Evolutionary conservation across 1,140 invertebrate species (phyloP).

Genomic region (Dendrolimus kikuchii): DNA sequence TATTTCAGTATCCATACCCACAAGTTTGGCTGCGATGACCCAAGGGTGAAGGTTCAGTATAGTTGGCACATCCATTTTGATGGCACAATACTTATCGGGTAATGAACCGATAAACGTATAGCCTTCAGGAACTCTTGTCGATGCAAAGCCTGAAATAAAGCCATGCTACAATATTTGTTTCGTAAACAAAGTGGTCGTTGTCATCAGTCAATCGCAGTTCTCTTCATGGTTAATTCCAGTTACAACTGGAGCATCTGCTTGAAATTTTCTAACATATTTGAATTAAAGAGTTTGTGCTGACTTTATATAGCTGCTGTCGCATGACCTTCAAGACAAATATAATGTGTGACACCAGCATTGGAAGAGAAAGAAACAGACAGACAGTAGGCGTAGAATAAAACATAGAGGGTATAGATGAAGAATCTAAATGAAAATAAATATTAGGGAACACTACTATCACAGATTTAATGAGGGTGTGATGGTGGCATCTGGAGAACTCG

Average conservation of each 20-base stretch:
- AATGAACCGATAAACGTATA: slow-evolving; percentile 16
- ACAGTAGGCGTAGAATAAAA: no score
- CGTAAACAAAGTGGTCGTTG: background rate
- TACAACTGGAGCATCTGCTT: no score
- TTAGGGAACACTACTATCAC: no score
- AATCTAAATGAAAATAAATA: no score
- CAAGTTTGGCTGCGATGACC: slow-evolving; percentile 33
- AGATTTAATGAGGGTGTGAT: no score
- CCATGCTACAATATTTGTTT: background rate
- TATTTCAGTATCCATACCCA: slow-evolving; percentile 23
- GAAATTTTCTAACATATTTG: background rate
- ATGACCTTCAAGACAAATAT: background rate
- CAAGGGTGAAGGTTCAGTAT: slow-evolving; percentile 39
- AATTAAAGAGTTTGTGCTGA: background rate
- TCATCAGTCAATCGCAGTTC: background rate
- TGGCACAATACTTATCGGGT: slow-evolving; percentile 17
- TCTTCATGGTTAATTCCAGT: background rate
- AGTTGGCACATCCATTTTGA: slow-evolving; percentile 19
- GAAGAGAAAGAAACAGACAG: no score
- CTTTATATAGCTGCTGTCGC: background rate
- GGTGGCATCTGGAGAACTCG: no score
- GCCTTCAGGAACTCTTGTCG: slow-evolving; percentile 15
- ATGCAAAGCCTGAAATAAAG: slow-evolving; percentile 32
- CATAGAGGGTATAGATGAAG: no score
- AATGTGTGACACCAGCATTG: background rate